Base-by-base conservation (phyloP, 2,888 invertebrate species). In the Antheraea yamamai region DNA sequence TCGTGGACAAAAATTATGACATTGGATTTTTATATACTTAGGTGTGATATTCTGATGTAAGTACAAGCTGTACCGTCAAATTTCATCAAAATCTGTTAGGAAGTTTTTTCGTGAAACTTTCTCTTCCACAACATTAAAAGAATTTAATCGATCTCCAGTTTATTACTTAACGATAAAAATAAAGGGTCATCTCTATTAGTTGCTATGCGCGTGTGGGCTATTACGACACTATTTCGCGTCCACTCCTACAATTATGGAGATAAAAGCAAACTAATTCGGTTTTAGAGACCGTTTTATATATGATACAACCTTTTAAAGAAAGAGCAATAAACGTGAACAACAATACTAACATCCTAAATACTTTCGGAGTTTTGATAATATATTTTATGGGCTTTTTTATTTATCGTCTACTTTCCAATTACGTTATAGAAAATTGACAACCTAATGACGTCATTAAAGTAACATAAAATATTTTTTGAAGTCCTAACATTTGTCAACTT, bases 191-290 rank as follows among this genome's bases (percentile, higher is more conserved):
- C 64, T 30, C 64, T 66, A 66, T 66, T 66, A 30, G 64, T 66
- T 66, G 26, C 64, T 66, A 66, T 30, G 64, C 64, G 39, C 70
- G 39, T 70, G 70, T 70, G 70, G 70, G 35, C 64, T 66, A 30
- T 66, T 66, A 26, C 64, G 64, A 66, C 64, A 66, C 64, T 26
- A 66, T 66, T 66, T 66, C 64, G 64, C 70, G 39, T 39, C 39
- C 70, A 39, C 70, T 39, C 39, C n/a, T 39, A 70, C 70, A 70
- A 70, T 39, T 70, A 70, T 70, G 39, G 70, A 70, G 35, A 8
- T 70, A 70, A 70, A 66, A 30, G 30, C 64, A 66, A 70, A 70
- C 70, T 70, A 70, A 70, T 39, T 70, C 18, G 70, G 70, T 39
- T 39, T 70, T 70, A n/a, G 70, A 70, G 39, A 70, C n/a, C 39